These are phyloP conservation scores for Sparidentex hasta DNA, from an alignment of 2,797 vertebrate species.

Conservation along the genomic window DNA sequence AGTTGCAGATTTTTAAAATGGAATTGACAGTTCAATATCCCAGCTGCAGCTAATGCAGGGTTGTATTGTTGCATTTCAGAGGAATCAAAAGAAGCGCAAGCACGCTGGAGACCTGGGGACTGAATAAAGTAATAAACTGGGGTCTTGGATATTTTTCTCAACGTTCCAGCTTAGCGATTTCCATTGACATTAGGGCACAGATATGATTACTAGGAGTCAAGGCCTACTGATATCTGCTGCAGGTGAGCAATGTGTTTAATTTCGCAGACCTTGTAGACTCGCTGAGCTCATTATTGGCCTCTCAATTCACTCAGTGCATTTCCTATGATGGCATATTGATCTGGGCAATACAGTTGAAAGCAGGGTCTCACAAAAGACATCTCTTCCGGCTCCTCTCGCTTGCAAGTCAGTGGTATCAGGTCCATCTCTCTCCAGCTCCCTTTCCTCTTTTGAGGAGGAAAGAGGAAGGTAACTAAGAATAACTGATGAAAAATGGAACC, in stretches of 20 bases:
- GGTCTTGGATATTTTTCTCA: constrained; percentile 40
- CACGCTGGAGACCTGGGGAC: constrained; percentile 30
- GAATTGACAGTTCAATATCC: constrained; percentile 56
- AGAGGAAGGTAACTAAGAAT: constrained; percentile 63
- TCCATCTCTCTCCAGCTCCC: constrained; percentile 10
- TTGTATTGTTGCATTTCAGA: constrained; percentile 27
- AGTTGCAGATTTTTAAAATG: constrained; percentile 34
- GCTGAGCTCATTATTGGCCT: constrained; percentile 76
- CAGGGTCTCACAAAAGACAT: constrained; percentile 71
- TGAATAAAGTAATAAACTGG: constrained; percentile 47
- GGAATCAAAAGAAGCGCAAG: constrained; percentile 48
- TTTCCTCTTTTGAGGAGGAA: constrained; percentile 40
- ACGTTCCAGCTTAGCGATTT: constrained; percentile 56
- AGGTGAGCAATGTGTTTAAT: constrained; percentile 84
- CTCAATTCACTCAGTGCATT: constrained; percentile 73
- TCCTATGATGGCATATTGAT: constrained; percentile 79
- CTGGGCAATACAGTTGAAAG: constrained; percentile 66
- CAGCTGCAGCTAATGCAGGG: constrained; percentile 19
- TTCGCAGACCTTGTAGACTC: constrained; percentile 71
- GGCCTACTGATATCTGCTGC: constrained; percentile 61
- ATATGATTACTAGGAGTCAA: constrained; percentile 72
- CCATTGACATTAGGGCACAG: constrained; percentile 40
- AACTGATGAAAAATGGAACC: constrained; percentile 64
- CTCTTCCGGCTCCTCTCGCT: constrained; percentile 47
- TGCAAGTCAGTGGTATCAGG: constrained; percentile 40